These are phyloP conservation scores for Oxycera nigricornis DNA, from an alignment of 2,888 invertebrate genomes.

Conservation along the genomic window DNA sequence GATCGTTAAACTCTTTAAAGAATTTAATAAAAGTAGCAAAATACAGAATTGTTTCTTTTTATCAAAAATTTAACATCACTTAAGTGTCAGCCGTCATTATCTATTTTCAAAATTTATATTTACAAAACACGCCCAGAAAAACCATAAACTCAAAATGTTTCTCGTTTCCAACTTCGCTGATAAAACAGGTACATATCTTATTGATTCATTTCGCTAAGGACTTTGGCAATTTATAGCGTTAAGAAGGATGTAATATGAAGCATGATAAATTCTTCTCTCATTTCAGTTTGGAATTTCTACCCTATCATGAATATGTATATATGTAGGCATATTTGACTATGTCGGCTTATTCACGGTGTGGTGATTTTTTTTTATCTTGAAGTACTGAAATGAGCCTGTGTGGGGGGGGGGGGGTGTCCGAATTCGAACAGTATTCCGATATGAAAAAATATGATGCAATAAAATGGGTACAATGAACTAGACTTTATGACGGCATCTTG, in stretches of 20 bases:
- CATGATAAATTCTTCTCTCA: neutral
- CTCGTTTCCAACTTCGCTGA: neutral
- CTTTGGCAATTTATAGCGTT: constrained; percentile 14
- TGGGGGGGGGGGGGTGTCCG: too few species aligned
- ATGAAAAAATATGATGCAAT: neutral
- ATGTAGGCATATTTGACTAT: neutral
- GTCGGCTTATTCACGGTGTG: neutral
- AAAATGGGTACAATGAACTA: constrained; percentile 1
- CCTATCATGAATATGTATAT: neutral
- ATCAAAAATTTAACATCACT: too few species aligned
- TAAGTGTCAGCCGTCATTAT: too few species aligned
- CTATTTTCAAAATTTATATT: too few species aligned
- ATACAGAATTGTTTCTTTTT: too few species aligned
- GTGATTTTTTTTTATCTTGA: neutral
- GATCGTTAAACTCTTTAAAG: too few species aligned
- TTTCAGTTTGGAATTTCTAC: neutral
- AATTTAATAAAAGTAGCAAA: too few species aligned
- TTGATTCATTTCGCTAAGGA: constrained; percentile 5
- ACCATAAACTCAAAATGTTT: neutral
- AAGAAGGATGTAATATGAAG: constrained; percentile 1
- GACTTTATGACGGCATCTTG: neutral
- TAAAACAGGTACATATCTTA: neutral
- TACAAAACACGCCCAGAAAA: neutral
- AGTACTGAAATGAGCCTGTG: neutral
- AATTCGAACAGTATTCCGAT: neutral